phyloP scores from a whole-genome alignment of 2,113 vertebrate genomes.

The Rhinoderma darwinii region DNA sequence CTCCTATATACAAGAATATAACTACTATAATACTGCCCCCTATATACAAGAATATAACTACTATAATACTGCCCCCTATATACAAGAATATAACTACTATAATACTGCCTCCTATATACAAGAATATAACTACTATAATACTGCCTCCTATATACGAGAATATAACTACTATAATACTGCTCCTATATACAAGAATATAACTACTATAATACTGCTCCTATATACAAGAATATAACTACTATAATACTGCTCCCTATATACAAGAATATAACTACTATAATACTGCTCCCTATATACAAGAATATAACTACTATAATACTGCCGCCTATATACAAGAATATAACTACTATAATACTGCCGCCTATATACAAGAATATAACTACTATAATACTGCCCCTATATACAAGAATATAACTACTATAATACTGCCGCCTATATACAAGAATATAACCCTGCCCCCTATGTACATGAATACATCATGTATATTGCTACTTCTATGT shows the following conservation, averaged over 20 bases:
- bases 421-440: not conserved
- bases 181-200: not conserved
- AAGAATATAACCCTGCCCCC: not conserved
- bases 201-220: slow-evolving; percentile 8
- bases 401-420: not conserved
- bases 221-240: slow-evolving; percentile 11
- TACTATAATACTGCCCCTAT: slow-evolving; percentile 3
- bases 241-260: not conserved
- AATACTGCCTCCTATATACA: not conserved
- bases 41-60: too few species aligned
- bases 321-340: slow-evolving; percentile 1
- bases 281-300: not conserved
- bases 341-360: slow-evolving; percentile 16
- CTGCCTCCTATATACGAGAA: not conserved
- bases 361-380: slow-evolving; percentile 1
- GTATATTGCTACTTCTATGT: not conserved
- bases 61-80: not conserved
- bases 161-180: slow-evolving; percentile 13
- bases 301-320: slow-evolving; percentile 18
- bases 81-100: not conserved
- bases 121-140: slow-evolving; percentile 5
- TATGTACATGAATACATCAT: not conserved
- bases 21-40: too few species aligned
- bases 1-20: too few species aligned
- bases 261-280: slow-evolving; percentile 13